A percentile compares a stretch with the other conserved stretches of the same genome.
Conservation (phyloP, 1,140 invertebrate species). For the Akabosia matsudoensis region DNA sequence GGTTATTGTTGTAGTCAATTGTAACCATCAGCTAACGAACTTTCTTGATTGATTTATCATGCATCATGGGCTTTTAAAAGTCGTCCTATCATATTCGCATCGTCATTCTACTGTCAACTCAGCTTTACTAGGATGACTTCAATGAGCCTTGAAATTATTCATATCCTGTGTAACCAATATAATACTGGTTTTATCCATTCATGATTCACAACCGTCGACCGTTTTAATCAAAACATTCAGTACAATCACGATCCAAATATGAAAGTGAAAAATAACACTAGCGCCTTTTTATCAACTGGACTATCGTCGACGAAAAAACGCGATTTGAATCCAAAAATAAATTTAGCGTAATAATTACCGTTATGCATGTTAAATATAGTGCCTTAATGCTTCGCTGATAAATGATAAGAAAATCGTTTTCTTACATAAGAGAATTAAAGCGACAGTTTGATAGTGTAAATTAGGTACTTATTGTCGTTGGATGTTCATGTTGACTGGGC, state of each 20-base stretch:
- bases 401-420: too few relatives aligned
- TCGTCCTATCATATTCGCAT: neutral
- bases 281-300: too few relatives aligned
- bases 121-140: neutral
- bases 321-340: neutral
- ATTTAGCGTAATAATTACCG: neutral
- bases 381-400: neutral
- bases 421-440: too few relatives aligned
- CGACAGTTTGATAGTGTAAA: too few relatives aligned
- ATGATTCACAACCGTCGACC: neutral
- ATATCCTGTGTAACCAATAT: neutral
- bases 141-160: neutral
- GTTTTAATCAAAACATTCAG: neutral
- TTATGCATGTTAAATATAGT: neutral
- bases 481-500: neutral
- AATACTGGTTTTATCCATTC: neutral
- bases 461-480: too few relatives aligned
- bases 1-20: neutral
- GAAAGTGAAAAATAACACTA: neutral
- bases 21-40: neutral
- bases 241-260: neutral
- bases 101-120: slow-evolving; percentile 3
- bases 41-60: slow-evolving; percentile 17
- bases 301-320: neutral
- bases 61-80: neutral